These are phyloP conservation scores for Charina bottae DNA, from an alignment of 2,113 vertebrate genomes.

Conservation along the genomic window DNA sequence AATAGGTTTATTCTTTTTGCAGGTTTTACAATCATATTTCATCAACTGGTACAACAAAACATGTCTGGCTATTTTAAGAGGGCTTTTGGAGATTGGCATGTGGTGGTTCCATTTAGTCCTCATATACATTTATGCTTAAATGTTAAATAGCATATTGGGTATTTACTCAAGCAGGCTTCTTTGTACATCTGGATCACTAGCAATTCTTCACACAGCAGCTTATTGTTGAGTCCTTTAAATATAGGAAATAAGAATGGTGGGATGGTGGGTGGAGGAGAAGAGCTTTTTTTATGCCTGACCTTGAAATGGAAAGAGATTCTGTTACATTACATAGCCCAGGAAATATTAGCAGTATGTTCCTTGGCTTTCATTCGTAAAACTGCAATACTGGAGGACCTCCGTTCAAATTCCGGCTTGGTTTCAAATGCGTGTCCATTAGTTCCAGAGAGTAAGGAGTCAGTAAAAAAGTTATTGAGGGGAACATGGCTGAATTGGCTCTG, in stretches of 20 bases:
- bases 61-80: constrained; percentile 66
- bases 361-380: constrained; percentile 99
- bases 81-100: constrained; percentile 64
- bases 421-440: constrained; percentile 90
- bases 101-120: constrained; percentile 70
- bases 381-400: constrained; percentile 96
- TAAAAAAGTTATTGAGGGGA: constrained; percentile 96
- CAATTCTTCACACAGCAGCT: constrained; percentile 77
- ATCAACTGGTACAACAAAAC: constrained; percentile 72
- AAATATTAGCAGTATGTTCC: constrained; percentile 97
- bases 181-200: constrained; percentile 75
- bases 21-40: constrained; percentile 74
- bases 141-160: constrained; percentile 77
- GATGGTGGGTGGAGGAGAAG: constrained; percentile 1
- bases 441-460: constrained; percentile 91
- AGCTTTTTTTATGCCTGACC: not conserved
- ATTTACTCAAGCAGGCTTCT: constrained; percentile 74
- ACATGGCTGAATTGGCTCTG: constrained; percentile 95
- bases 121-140: constrained; percentile 63
- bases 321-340: constrained; percentile 94
- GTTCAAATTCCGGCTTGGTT: constrained; percentile 95
- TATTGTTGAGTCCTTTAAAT: constrained; percentile 81
- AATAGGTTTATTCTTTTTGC: constrained; percentile 78
- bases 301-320: constrained; percentile 30
- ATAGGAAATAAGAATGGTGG: constrained; percentile 69